Conservation (phyloP, 2,888 invertebrate genomes). For the Antitype chi region DNA sequence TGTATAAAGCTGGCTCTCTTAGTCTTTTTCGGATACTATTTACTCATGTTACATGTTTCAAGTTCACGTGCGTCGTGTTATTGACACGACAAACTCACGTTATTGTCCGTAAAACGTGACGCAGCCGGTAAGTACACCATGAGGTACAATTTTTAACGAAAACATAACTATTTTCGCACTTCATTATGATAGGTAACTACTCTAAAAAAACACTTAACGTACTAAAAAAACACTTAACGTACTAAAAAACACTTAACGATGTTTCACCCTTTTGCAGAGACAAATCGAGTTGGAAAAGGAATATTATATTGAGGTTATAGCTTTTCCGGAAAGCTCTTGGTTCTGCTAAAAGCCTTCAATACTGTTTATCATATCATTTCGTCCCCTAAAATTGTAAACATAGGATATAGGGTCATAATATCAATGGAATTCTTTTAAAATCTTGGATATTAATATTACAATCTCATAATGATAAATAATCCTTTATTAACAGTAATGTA, state of each 20-base stretch:
- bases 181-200: background rate
- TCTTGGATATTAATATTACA: background rate
- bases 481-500: background rate
- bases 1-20: too few species aligned
- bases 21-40: background rate
- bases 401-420: background rate
- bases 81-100: background rate
- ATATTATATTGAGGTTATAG: too few species aligned
- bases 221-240: background rate
- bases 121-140: background rate
- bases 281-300: background rate
- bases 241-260: background rate
- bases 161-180: conserved; percentile 23
- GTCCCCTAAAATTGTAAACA: background rate
- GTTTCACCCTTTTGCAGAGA: too few species aligned
- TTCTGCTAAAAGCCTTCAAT: background rate
- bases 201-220: background rate
- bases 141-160: conserved; percentile 6
- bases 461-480: background rate
- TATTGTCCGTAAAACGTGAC: background rate
- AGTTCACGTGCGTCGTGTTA: conserved; percentile 1
- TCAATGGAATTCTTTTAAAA: background rate
- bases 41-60: background rate
- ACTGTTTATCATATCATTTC: background rate
- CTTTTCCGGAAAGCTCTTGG: background rate